Percentiles rank a stretch among this genome's conserved stretches.
These are phyloP conservation scores for Tanypteryx hageni DNA, from an alignment of 2,888 invertebrate genomes.

Conservation along the genomic window DNA sequence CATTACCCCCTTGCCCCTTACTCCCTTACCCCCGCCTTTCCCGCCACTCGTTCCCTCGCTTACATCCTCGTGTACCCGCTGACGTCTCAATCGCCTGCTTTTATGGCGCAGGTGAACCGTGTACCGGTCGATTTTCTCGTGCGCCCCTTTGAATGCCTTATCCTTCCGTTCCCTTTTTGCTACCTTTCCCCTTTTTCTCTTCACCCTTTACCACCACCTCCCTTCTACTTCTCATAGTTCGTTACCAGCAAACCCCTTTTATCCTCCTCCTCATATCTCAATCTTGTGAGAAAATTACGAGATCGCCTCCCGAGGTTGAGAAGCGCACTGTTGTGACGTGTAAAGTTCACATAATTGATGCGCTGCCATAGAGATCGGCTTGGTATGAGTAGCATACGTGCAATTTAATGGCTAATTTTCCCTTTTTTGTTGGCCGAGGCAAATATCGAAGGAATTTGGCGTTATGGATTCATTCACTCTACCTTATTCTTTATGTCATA, in stretches of 20 bases:
- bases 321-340: constrained; percentile 8
- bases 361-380: not conserved
- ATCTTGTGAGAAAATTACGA: constrained; percentile 42
- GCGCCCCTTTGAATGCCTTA: not conserved
- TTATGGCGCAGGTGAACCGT: constrained; percentile 15
- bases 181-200: not conserved
- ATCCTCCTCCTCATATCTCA: constrained; percentile 15
- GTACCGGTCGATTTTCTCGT: constrained; percentile 17
- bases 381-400: constrained; percentile 7
- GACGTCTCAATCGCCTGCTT: constrained; percentile 43
- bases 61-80: not conserved
- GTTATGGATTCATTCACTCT: no score
- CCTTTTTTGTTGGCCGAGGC: no score
- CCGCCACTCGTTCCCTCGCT: not conserved
- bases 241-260: not conserved
- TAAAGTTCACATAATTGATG: constrained; percentile 32
- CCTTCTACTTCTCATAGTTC: not conserved
- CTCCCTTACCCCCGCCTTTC: not conserved
- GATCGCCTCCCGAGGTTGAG: constrained; percentile 8
- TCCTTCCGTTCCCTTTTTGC: not conserved
- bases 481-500: no score
- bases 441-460: no score
- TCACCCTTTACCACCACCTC: not conserved
- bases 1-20: not conserved
- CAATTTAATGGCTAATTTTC: not conserved